Conservation (phyloP, 2,113 vertebrate genomes). For the Barbus barbus region DNA sequence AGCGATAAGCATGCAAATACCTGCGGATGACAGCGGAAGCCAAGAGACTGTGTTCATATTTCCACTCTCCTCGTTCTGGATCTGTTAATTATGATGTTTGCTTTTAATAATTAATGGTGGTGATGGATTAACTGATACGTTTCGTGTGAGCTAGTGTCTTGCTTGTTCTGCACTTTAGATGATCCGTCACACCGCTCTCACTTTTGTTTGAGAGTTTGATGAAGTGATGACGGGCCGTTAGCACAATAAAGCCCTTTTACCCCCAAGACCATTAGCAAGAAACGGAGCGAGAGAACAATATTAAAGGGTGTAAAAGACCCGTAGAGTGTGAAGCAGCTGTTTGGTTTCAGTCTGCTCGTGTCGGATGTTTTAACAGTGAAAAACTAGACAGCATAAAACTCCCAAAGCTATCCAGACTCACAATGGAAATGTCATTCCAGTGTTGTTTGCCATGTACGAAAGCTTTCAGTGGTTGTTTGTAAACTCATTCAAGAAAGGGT, state of each 20-base stretch:
- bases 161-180: constrained; percentile 15
- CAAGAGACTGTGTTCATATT: neutral
- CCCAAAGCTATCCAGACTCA: neutral
- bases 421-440: neutral
- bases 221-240: constrained; percentile 17
- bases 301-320: neutral
- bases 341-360: neutral
- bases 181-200: neutral
- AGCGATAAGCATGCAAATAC: constrained; percentile 24
- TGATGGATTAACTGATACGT: neutral
- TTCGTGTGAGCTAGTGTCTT: neutral
- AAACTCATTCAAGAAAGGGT: neutral
- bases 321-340: neutral
- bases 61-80: neutral
- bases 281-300: neutral
- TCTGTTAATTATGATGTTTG: neutral
- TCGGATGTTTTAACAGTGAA: neutral
- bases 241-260: constrained; percentile 11
- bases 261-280: neutral
- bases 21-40: neutral
- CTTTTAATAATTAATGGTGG: neutral
- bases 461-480: neutral
- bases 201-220: constrained; percentile 2
- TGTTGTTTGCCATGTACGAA: neutral
- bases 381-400: neutral